Conservation (phyloP, 2,888 invertebrate genomes). For the Malthinus flaveolus region DNA sequence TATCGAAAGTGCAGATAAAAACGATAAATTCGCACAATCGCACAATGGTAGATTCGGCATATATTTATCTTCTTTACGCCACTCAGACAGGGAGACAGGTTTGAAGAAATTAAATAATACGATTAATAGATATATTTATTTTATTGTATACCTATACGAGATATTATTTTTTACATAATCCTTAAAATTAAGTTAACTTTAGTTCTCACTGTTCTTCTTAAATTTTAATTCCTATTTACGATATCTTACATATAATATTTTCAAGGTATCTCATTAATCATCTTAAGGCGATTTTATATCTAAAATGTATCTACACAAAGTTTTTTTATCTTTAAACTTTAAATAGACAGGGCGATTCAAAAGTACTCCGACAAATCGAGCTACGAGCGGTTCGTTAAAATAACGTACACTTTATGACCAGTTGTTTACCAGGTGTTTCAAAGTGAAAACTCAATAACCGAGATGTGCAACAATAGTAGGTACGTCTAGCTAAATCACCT, state of each 20-base stretch:
- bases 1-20: no score
- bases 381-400: no score
- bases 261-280: constrained; percentile 19
- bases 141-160: constrained; percentile 42
- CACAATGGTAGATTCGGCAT: no score
- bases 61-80: no score
- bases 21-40: no score
- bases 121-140: constrained; percentile 32
- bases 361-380: constrained; percentile 11
- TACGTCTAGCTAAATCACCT: no score
- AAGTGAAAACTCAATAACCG: no score
- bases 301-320: constrained; percentile 21
- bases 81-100: no score
- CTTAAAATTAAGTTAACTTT: constrained; percentile 42
- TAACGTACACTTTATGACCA: no score
- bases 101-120: not conserved
- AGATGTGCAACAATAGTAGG: no score
- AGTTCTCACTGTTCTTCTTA: constrained; percentile 46
- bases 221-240: constrained; percentile 29
- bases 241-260: constrained; percentile 23
- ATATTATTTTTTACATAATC: constrained; percentile 46
- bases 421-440: no score
- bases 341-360: constrained; percentile 3
- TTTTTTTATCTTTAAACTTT: constrained; percentile 10
- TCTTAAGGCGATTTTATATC: constrained; percentile 26